Percentiles rank a stretch among this genome's conserved stretches.
Evolutionary conservation across 2,113 vertebrate genomes (phyloP).

Genomic region (Oreochromis aureus): DNA sequence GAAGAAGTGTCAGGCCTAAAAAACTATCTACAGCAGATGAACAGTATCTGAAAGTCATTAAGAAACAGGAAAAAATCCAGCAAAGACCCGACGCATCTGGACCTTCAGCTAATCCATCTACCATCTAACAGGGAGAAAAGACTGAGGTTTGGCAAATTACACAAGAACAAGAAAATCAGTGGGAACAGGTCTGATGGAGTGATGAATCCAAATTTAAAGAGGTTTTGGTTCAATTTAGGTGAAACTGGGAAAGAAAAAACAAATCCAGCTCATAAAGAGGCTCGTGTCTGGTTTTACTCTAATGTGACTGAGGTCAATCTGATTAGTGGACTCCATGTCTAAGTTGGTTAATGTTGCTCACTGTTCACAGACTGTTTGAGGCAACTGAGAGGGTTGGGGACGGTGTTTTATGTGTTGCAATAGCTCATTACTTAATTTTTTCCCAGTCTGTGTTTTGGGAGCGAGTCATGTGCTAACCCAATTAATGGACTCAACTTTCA

Average conservation of each 20-base stretch:
- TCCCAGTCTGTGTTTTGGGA: neutral
- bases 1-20: neutral
- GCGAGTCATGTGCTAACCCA: neutral
- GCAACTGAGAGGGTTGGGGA: neutral
- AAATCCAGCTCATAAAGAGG: neutral
- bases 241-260: neutral
- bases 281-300: neutral
- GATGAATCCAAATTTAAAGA: neutral
- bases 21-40: neutral
- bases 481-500: neutral
- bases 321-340: neutral
- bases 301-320: neutral
- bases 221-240: neutral
- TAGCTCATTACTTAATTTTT: neutral
- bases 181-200: neutral
- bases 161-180: neutral
- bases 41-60: neutral
- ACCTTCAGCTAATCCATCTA: neutral
- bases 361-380: neutral
- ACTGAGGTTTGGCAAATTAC: neutral
- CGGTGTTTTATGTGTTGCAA: neutral
- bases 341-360: neutral
- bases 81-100: neutral
- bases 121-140: neutral
- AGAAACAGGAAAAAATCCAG: neutral